These are phyloP conservation scores for Eueremaeus valkanovi DNA, from an alignment of 2,888 invertebrate species.

Conservation along the genomic window DNA sequence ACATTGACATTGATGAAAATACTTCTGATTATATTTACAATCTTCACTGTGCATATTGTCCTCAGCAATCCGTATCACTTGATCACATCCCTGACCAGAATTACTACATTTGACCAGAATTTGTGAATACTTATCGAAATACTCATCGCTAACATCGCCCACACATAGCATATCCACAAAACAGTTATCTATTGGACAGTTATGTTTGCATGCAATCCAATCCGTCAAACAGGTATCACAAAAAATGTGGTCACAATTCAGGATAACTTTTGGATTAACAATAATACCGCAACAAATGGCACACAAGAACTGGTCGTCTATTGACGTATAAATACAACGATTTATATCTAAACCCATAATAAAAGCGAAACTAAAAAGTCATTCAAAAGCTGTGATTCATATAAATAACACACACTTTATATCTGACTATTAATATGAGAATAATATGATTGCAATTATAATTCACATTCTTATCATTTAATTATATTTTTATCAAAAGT, in stretches of 20 bases:
- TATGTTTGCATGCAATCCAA: not conserved
- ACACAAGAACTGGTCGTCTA: not conserved
- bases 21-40: not conserved
- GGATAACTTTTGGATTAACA: not conserved
- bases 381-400: too few relatives aligned
- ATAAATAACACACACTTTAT: too few relatives aligned
- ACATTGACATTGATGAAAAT: not conserved
- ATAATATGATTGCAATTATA: too few relatives aligned
- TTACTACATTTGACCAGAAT: not conserved
- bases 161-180: not conserved
- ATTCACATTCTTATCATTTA: too few relatives aligned
- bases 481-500: too few relatives aligned
- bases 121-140: not conserved
- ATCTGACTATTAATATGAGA: too few relatives aligned
- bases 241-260: not conserved
- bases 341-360: not conserved
- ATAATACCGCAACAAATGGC: not conserved
- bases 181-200: not conserved
- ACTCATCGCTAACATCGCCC: not conserved
- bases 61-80: not conserved
- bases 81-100: not conserved
- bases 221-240: not conserved
- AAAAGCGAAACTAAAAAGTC: too few relatives aligned
- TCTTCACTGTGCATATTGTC: not conserved
- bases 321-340: not conserved